Evolutionary conservation across 92 coral and sea anemone species (phyloP), one percentile per base, ranked within the genome.

Genomic region (Blastomussa wellsi): DNA sequence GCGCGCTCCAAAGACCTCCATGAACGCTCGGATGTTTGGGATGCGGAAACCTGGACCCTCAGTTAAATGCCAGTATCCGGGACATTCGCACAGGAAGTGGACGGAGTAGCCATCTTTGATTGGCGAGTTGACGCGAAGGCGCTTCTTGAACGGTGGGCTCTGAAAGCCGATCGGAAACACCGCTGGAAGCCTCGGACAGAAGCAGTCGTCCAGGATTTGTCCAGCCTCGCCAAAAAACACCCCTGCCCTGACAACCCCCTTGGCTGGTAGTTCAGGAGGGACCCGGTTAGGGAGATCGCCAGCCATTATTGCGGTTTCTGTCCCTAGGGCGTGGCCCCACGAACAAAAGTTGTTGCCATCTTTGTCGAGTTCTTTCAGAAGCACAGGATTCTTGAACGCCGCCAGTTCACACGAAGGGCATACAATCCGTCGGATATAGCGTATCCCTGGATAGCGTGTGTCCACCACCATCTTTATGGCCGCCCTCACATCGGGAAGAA

Each of bases 41-140:
- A 92, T 87, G 74, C 98, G 93, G 88, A 90, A 94, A 15, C 98
- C 98, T 62, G 98, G 95, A 31, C 77, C 89, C 22, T 90, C 89
- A 16, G 93, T 82, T 64, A 94, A 76, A 47, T 94, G 98, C 98
- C 98, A 94, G 47, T 90, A 91, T 70, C 95, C 95, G 48, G 98
- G 98, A 82, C 95, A 94, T 84, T 94, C 98, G 78, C 98, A 94
- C 62, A 94, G 82, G 70, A 94, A 94, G 84, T 94, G 94, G 36
- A 92, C 98, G 1, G 98, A 95, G 62, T 90, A 89, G 79, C 98
- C 98, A 52, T 92, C 94, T 48, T 84, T 79, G 26, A 94, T 89
- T 68, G 91, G 90, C 20, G 93, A 89, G 89, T 90, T 85, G 55
- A 94, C 95, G 13, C 69, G 86, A 41, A 65, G 83, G 68, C 95